Conservation (phyloP, 2,113 vertebrate species). For the Syngnathus typhle region DNA sequence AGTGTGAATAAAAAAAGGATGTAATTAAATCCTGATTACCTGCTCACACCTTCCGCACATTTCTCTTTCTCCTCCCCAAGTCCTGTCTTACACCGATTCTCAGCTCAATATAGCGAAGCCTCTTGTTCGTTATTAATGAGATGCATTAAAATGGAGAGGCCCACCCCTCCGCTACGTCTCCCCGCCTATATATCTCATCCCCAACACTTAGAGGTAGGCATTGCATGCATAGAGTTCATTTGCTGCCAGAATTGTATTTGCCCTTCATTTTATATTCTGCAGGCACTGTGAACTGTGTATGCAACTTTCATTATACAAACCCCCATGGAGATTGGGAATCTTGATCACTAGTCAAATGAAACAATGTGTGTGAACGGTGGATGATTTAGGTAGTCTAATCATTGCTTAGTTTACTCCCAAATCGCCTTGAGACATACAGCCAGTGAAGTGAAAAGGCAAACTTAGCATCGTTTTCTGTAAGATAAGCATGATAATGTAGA, state of each 20-base stretch:
- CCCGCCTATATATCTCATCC: conserved; percentile 6
- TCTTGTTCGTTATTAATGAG: conserved; percentile 51
- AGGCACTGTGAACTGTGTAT: conserved; percentile 8
- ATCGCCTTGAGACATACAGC: conserved; percentile 5
- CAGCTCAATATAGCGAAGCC: conserved; percentile 27
- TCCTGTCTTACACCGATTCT: conserved; percentile 2
- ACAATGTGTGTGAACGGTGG: conserved; percentile 12
- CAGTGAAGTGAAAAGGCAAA: conserved; percentile 5
- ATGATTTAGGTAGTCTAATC: conserved; percentile 28
- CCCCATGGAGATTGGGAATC: neutral
- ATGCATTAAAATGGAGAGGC: conserved; percentile 54
- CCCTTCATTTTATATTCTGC: conserved; percentile 29
- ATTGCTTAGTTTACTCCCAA: conserved; percentile 9
- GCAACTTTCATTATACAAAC: conserved; percentile 1
- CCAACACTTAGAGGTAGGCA: conserved; percentile 30
- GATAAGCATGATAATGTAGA: conserved; percentile 7
- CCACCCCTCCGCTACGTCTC: conserved; percentile 1
- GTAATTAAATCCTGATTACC: conserved; percentile 51
- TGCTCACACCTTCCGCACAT: conserved; percentile 17
- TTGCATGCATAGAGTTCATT: conserved; percentile 9
- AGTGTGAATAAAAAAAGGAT: conserved; percentile 23
- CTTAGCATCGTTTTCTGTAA: conserved; percentile 8
- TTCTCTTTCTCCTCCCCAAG: neutral
- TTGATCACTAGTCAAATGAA: conserved; percentile 38
- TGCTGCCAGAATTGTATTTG: conserved; percentile 12